Evolutionary conservation across 2,797 vertebrate genomes (phyloP), one percentile per base, ranked within the genome.

Genomic region (Adrianichthys oophorus): DNA sequence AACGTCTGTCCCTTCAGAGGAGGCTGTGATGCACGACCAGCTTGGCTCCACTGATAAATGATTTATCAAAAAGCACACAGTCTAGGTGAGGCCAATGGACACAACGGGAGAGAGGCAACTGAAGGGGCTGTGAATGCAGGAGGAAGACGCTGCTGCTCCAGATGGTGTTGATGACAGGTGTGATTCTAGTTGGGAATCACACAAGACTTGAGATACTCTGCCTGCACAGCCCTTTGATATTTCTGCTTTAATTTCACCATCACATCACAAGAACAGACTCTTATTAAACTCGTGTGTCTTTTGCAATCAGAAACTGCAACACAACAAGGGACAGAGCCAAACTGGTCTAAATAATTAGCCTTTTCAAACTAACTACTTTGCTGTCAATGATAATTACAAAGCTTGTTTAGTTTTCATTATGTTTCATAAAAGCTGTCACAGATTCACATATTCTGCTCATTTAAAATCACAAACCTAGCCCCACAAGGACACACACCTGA

Each of bases 111-210:
- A 68, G 56, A 66, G 29, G 58, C 48, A 47, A 52, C 54, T 53
- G 45, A 29, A 46, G 57, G 44, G 70, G 72, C 1, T 51, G 51
- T 12, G 73, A 64, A 68, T 72, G 21, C 54, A 55, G 62, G 52
- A 68, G 49, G 54, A 48, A 29, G 56, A 46, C 17, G 13, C 4
- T 1, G 60, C 37, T 19, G 62, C 50, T 70, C 72, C 84, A 87
- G 84, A 86, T 85, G 83, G 79, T 60, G 56, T 65, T 2, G 8
- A 19, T 75, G 83, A 85, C 80, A 82, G 78, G 80, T 81, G 83
- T 68, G 74, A 78, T 78, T 57, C 56, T 80, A 60, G 40, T 8
- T 55, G 79, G 68, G 81, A 81, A 73, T 85, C 72, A 72, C 32
- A 14, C 59, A 62, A 55, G 70, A 26, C 59, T 75, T 62, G 59